Conservation (phyloP, 2,113 vertebrate genomes). For the Apteryx mantelli region DNA sequence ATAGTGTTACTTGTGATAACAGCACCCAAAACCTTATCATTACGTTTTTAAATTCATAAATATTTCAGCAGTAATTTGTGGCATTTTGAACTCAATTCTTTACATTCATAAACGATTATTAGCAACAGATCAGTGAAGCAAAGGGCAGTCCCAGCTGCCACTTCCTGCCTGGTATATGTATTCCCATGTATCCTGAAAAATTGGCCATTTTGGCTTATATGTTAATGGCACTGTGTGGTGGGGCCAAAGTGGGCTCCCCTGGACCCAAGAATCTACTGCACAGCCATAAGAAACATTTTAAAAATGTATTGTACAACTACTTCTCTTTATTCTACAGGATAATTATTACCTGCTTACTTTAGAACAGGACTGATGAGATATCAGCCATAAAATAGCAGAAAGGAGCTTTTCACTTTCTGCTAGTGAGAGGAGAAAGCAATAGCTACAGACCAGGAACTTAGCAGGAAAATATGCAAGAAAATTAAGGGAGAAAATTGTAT, state of each 20-base stretch:
- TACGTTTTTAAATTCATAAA: not conserved
- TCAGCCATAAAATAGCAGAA: not conserved
- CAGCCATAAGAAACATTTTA: not conserved
- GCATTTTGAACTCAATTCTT: slow-evolving; percentile 27
- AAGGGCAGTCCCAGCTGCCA: not conserved
- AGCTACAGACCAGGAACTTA: not conserved
- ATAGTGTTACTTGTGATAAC: not conserved
- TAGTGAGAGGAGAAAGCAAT: not conserved
- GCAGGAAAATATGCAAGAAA: not conserved
- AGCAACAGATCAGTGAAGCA: not conserved
- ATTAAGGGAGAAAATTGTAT: not conserved
- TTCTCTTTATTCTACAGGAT: not conserved
- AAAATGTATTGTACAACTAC: not conserved
- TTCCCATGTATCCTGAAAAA: not conserved
- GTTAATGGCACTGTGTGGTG: not conserved
- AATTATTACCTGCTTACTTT: not conserved
- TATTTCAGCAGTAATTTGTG: slow-evolving; percentile 31
- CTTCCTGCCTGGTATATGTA: not conserved
- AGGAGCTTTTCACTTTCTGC: not conserved
- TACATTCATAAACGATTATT: not conserved
- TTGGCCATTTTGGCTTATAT: not conserved
- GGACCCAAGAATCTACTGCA: not conserved
- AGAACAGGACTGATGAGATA: not conserved
- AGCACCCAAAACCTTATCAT: not conserved
- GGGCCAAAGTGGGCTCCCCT: not conserved